Percentiles rank a stretch among this genome's conserved stretches.
Conservation (phyloP, 2,797 vertebrate species). For the Argyrosomus regius region DNA sequence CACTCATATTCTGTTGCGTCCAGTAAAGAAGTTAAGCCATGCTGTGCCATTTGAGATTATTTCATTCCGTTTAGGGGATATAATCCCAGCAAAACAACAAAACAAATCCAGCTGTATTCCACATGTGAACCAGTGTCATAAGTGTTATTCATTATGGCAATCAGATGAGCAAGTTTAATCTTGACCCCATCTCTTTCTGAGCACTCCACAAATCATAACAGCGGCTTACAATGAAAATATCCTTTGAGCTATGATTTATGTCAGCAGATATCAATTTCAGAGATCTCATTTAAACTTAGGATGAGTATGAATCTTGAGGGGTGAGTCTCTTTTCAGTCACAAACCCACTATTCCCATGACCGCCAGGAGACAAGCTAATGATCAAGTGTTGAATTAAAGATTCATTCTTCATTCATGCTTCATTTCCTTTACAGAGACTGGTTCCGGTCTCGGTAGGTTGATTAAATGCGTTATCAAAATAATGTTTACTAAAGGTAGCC, state of each 20-base stretch:
- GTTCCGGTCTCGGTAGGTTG: neutral
- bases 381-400: conserved; percentile 7
- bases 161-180: conserved; percentile 14
- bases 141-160: conserved; percentile 4
- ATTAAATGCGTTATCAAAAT: conserved; percentile 4
- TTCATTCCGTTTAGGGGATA: neutral
- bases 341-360: conserved; percentile 13
- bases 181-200: conserved; percentile 3
- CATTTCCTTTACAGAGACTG: neutral
- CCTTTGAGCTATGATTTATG: conserved; percentile 18
- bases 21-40: neutral
- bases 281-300: conserved; percentile 3
- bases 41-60: neutral
- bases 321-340: conserved; percentile 13
- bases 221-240: conserved; percentile 9
- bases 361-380: conserved; percentile 3
- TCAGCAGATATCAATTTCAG: conserved; percentile 25
- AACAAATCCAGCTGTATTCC: neutral
- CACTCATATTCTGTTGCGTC: conserved; percentile 20
- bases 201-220: conserved; percentile 17
- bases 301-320: conserved; percentile 9
- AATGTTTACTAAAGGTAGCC: neutral
- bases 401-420: neutral
- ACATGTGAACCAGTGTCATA: neutral
- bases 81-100: conserved; percentile 7